phyloP scores from a whole-genome alignment of 2,797 vertebrate genomes.

The Limosa lapponica region DNA sequence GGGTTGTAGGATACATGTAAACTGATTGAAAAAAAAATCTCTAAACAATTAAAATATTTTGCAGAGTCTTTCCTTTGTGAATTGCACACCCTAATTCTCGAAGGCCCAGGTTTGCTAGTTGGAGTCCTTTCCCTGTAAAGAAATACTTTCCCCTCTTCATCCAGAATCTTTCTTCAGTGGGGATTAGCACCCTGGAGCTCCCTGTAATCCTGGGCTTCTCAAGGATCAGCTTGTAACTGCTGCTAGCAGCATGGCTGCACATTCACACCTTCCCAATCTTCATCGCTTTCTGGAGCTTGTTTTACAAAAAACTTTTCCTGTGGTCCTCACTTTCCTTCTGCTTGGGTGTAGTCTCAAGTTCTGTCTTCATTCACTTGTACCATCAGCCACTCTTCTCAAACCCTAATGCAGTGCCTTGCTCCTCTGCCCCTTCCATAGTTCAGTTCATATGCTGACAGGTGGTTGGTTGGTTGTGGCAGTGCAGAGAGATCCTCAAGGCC shows the following conservation, averaged over 20 bases:
- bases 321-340: not conserved
- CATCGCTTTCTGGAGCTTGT: not conserved
- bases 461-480: not conserved
- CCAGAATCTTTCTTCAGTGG: not conserved
- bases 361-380: not conserved
- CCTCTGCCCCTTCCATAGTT: not conserved
- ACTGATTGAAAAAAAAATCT: not conserved
- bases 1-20: not conserved
- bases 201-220: not conserved
- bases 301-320: not conserved
- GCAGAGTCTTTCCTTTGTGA: not conserved
- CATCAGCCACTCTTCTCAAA: not conserved
- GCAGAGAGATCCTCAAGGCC: not conserved
- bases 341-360: not conserved
- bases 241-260: not conserved
- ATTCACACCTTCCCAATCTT: fast-evolving
- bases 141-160: not conserved
- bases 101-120: not conserved
- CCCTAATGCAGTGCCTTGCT: not conserved
- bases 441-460: not conserved
- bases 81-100: not conserved
- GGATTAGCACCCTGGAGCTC: not conserved
- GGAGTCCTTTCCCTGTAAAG: not conserved
- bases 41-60: not conserved
- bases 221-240: not conserved